Percentiles rank a stretch among this genome's conserved stretches.
phyloP scores from a whole-genome alignment of 2,888 invertebrate genomes.

The Punctoribates punctum region DNA sequence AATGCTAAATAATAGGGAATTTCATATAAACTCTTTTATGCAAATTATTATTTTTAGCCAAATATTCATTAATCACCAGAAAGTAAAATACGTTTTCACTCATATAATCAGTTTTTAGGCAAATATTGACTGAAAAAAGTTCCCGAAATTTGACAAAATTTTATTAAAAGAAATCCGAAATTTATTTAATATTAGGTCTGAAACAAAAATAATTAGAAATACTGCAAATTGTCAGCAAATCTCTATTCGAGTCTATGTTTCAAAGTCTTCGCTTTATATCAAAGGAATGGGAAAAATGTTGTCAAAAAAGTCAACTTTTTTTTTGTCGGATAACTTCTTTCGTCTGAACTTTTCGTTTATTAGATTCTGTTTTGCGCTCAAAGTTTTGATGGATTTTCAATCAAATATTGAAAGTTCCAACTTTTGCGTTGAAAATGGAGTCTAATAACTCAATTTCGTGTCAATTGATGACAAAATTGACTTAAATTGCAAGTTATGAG shows the following conservation, averaged over 20 bases:
- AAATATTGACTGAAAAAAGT: too few species aligned
- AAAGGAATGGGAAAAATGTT: too few species aligned
- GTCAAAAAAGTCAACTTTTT: too few species aligned
- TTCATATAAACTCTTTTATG: background rate
- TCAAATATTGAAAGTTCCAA: background rate
- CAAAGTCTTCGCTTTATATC: too few species aligned
- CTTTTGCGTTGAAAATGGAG: background rate
- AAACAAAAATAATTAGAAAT: too few species aligned
- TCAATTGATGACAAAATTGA: slow-evolving; percentile 12
- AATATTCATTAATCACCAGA: slow-evolving; percentile 4
- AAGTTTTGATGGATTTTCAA: background rate
- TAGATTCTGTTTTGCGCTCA: background rate
- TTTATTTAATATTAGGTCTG: too few species aligned
- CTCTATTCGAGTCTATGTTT: too few species aligned
- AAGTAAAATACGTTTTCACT: background rate
- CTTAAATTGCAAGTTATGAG: background rate
- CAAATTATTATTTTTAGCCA: background rate
- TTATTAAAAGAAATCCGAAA: too few species aligned
- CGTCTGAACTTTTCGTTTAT: too few species aligned
- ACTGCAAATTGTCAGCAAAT: too few species aligned
- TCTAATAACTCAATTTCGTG: slow-evolving; percentile 1
- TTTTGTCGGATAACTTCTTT: too few species aligned
- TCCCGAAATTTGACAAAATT: too few species aligned
- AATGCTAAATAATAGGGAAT: background rate
- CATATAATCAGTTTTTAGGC: background rate